These are phyloP conservation scores for Odontocerum albicorne DNA, from an alignment of 2,888 invertebrate species.

Conservation along the genomic window DNA sequence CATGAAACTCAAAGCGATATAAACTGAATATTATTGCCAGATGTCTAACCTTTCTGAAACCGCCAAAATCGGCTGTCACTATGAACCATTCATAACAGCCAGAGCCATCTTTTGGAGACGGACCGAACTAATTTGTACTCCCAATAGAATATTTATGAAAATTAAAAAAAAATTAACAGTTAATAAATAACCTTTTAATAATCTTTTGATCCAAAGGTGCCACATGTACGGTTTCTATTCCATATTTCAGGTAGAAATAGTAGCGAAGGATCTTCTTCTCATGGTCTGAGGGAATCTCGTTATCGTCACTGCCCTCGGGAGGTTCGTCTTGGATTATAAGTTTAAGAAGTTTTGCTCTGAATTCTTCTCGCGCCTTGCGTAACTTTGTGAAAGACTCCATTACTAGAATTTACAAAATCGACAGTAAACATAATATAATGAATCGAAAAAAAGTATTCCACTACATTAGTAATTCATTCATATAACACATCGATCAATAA, in stretches of 20 bases:
- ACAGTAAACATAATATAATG: no score
- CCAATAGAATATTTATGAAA: no score
- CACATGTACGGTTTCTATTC: slow-evolving; percentile 87
- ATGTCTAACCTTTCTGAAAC: no score
- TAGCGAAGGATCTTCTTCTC: slow-evolving; percentile 77
- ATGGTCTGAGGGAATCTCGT: slow-evolving; percentile 59
- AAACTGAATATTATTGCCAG: no score
- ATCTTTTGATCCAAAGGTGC: slow-evolving; percentile 78
- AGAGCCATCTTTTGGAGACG: no score
- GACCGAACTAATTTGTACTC: no score
- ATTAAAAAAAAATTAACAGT: not conserved
- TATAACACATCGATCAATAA: not conserved
- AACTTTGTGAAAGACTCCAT: slow-evolving; percentile 68
- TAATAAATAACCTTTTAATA: slow-evolving; percentile 57
- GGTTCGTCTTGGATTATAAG: slow-evolving; percentile 66
- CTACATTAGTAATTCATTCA: no score
- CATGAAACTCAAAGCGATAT: no score
- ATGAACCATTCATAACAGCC: no score
- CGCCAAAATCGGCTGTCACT: no score
- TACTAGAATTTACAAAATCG: slow-evolving; percentile 48
- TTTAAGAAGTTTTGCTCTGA: slow-evolving; percentile 76
- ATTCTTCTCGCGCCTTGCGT: slow-evolving; percentile 77
- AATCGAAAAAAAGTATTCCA: no score
- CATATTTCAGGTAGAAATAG: slow-evolving; percentile 88
- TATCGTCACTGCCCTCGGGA: slow-evolving; percentile 48